phyloP scores from a whole-genome alignment of 2,888 invertebrate species.

The Elmis aenea region DNA sequence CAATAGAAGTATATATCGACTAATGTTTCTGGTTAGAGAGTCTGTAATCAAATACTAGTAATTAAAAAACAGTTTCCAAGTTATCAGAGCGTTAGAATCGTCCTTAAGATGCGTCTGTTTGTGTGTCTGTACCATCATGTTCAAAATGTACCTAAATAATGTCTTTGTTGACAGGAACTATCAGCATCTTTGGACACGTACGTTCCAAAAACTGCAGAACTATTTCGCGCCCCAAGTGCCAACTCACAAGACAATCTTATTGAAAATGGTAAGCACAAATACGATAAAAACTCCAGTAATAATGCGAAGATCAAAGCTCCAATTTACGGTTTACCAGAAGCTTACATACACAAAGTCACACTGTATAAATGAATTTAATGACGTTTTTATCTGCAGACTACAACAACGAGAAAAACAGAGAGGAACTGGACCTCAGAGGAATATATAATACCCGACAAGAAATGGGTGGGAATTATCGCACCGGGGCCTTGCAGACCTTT shows the following conservation, averaged over 20 bases:
- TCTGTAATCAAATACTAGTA: too few relatives aligned
- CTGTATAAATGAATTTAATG: too few relatives aligned
- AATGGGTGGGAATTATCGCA: constrained; percentile 68
- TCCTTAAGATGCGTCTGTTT: too few relatives aligned
- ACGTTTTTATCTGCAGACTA: constrained; percentile 36
- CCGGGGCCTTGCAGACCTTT: constrained; percentile 64
- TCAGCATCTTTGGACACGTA: constrained; percentile 78
- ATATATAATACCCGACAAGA: constrained; percentile 75
- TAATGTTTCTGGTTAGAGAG: too few relatives aligned
- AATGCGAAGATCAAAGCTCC: too few relatives aligned
- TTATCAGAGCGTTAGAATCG: too few relatives aligned
- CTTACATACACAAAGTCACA: too few relatives aligned
- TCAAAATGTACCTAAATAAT: too few relatives aligned
- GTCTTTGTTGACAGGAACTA: constrained; percentile 56
- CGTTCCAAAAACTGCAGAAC: constrained; percentile 65
- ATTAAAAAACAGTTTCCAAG: too few relatives aligned
- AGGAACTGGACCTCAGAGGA: constrained; percentile 64
- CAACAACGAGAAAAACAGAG: constrained; percentile 43
- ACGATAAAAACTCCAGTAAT: background rate
- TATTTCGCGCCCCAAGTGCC: constrained; percentile 58
- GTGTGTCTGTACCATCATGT: too few relatives aligned
- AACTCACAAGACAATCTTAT: constrained; percentile 36
- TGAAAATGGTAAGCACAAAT: constrained; percentile 30
- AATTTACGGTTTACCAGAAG: too few relatives aligned
- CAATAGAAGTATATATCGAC: too few relatives aligned